These are phyloP conservation scores for Girardia tigrina DNA, from an alignment of 2,888 invertebrate genomes.

Conservation along the genomic window DNA sequence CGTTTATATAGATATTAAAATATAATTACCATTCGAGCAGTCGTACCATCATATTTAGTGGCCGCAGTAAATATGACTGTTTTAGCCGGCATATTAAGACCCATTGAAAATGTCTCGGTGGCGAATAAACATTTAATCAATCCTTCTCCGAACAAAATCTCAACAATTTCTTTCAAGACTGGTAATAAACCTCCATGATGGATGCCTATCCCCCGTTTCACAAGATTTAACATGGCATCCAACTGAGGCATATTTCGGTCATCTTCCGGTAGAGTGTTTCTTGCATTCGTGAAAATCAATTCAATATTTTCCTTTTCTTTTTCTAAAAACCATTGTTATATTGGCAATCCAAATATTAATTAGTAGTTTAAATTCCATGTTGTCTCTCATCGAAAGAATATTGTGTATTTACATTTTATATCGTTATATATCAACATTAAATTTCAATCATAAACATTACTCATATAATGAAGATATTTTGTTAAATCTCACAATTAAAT, in stretches of 20 bases:
- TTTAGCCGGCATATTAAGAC: constrained; percentile 97
- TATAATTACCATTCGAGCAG: constrained; percentile 78
- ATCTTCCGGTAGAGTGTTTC: constrained; percentile 81
- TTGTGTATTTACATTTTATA: too few species aligned
- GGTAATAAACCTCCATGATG: constrained; percentile 80
- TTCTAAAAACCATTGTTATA: too few species aligned
- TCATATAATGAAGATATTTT: too few species aligned
- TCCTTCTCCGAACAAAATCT: constrained; percentile 92
- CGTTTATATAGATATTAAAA: too few species aligned
- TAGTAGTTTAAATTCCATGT: too few species aligned
- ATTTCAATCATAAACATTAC: too few species aligned
- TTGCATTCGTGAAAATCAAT: constrained; percentile 91
- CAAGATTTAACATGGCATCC: constrained; percentile 75
- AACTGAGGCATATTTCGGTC: constrained; percentile 80
- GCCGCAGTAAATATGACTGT: constrained; percentile 90
- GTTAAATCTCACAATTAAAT: too few species aligned
- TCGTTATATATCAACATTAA: too few species aligned
- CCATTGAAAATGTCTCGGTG: constrained; percentile 99
- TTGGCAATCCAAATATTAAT: too few species aligned
- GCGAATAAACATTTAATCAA: constrained; percentile 93
- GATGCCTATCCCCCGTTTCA: constrained; percentile 88
- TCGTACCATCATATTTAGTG: constrained; percentile 89
- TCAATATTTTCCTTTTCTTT: constrained; percentile 85
- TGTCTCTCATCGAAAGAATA: too few species aligned
- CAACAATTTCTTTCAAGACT: constrained; percentile 92